phyloP scores from a whole-genome alignment of 2,888 invertebrate species.

The Antheraea assamensis region DNA sequence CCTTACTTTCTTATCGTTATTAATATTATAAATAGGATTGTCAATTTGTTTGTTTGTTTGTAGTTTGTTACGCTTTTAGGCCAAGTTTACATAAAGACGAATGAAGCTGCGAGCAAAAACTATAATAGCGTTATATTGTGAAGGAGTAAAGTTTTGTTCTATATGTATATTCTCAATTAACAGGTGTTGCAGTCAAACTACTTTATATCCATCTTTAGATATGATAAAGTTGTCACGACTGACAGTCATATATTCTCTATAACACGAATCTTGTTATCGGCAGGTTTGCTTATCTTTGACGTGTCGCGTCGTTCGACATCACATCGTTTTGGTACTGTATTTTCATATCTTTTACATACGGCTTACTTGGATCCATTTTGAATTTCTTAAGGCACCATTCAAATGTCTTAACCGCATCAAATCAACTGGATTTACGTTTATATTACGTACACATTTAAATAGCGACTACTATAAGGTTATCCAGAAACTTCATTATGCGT shows the following conservation, averaged over 20 bases:
- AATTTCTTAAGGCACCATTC: neutral
- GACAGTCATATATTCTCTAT: constrained; percentile 18
- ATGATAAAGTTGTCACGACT: constrained; percentile 26
- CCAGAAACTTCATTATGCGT: too few species aligned
- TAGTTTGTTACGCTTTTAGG: too few species aligned
- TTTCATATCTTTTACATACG: neutral
- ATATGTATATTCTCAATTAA: neutral
- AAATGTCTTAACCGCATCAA: neutral
- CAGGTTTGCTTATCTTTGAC: constrained; percentile 1
- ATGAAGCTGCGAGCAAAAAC: too few species aligned
- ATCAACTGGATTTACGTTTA: neutral
- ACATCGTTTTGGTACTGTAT: constrained; percentile 1
- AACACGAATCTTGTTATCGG: constrained; percentile 19
- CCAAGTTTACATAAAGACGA: too few species aligned
- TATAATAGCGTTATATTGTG: neutral
- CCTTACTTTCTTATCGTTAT: too few species aligned
- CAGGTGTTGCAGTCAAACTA: neutral
- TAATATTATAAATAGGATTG: too few species aligned
- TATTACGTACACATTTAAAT: neutral
- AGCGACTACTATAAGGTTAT: neutral
- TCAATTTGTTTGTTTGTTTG: too few species aligned
- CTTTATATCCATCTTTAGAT: constrained; percentile 16
- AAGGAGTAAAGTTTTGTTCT: neutral
- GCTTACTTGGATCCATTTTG: neutral
- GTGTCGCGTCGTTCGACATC: neutral